These are phyloP conservation scores for Tyria jacobaeae DNA, from an alignment of 2,888 invertebrate species.

Conservation along the genomic window DNA sequence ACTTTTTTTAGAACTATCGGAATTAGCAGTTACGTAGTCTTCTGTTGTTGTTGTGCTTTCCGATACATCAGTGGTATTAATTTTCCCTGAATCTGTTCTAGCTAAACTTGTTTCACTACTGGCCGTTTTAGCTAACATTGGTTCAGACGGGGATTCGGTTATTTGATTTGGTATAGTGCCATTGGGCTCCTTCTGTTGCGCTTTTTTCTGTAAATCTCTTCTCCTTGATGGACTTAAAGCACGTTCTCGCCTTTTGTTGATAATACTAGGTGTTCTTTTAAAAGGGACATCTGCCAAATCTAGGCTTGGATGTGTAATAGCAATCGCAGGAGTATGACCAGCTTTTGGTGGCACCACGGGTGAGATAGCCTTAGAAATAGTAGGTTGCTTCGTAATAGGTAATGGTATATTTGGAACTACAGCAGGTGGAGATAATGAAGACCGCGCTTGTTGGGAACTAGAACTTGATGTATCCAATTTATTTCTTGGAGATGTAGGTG, in stretches of 20 bases:
- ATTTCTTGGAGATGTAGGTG: conserved; percentile 84
- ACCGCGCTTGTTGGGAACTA: conserved; percentile 69
- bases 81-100: conserved; percentile 90
- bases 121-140: conserved; percentile 67
- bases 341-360: conserved; percentile 69
- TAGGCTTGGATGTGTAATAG: conserved; percentile 86
- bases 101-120: conserved; percentile 85
- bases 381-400: conserved; percentile 83
- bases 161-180: conserved; percentile 75
- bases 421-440: conserved; percentile 80
- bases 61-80: conserved; percentile 92
- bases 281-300: conserved; percentile 82
- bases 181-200: conserved; percentile 77
- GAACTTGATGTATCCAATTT: conserved; percentile 79
- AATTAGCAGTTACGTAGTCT: conserved; percentile 95
- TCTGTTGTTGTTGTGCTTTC: conserved; percentile 95
- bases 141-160: conserved; percentile 73
- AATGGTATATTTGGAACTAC: conserved; percentile 77
- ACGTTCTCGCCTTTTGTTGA: conserved; percentile 83
- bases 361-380: conserved; percentile 70
- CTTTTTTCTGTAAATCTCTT: conserved; percentile 78
- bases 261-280: conserved; percentile 82
- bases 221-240: conserved; percentile 83
- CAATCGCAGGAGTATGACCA: conserved; percentile 84
- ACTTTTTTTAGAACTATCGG: conserved; percentile 90